These are phyloP conservation scores for Cranoglanis bouderius DNA, from an alignment of 2,113 vertebrate species.

Conservation along the genomic window DNA sequence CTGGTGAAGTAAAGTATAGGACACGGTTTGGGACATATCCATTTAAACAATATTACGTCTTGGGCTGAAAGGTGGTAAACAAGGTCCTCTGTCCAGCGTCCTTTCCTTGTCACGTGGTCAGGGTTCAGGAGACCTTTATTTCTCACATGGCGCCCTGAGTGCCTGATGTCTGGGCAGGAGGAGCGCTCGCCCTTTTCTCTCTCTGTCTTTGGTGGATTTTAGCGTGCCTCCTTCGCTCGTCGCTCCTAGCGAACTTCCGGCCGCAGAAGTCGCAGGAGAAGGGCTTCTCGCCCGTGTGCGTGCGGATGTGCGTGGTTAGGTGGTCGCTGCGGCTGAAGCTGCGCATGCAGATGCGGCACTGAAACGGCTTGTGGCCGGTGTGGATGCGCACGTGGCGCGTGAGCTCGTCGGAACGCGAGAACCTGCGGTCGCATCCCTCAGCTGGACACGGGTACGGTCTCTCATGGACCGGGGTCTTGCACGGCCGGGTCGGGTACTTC, in stretches of 20 bases:
- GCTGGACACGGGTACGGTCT: constrained; percentile 91
- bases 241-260: constrained; percentile 90
- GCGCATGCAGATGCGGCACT: constrained; percentile 92
- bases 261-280: constrained; percentile 94
- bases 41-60: not conserved
- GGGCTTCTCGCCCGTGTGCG: constrained; percentile 94
- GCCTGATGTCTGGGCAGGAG: not conserved
- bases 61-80: not conserved
- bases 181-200: constrained; percentile 74
- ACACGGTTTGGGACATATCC: not conserved
- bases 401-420: constrained; percentile 91
- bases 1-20: not conserved
- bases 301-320: constrained; percentile 93
- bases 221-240: constrained; percentile 91
- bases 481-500: constrained; percentile 90
- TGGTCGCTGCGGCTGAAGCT: constrained; percentile 94
- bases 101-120: not conserved
- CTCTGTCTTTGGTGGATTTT: constrained; percentile 96
- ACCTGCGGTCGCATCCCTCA: constrained; percentile 90
- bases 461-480: constrained; percentile 93
- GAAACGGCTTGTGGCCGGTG: constrained; percentile 91
- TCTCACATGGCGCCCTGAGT: not conserved
- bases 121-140: not conserved
- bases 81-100: not conserved
- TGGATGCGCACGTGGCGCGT: constrained; percentile 91